Base-by-base conservation (phyloP, 2,113 vertebrate genomes). In the Podarcis raffonei region DNA sequence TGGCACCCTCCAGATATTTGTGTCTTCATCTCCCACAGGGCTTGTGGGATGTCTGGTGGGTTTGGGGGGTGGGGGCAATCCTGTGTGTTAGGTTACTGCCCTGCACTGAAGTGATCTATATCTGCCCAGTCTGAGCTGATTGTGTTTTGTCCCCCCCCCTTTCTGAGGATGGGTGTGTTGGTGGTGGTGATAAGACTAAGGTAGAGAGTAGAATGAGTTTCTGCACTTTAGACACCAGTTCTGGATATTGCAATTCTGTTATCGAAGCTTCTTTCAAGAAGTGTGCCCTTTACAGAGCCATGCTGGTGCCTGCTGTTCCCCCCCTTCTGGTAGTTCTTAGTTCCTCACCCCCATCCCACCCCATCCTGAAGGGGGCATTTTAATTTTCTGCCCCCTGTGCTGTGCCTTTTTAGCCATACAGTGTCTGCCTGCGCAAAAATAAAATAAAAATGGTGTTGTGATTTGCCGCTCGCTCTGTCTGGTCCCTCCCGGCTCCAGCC, bases 251-350 rank as follows among this genome's bases (percentile, higher is more conserved):
- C 27, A 15, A 53, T 30, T 16, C 15, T 59, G 18, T 48, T 3
- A 35, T 22, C 5, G 22, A 39, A 37, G 42, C 4, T 48, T 9
- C 30, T 20, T 82, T 86, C 25, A n/a, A 82, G 59, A 32, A 48
- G 25, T 7, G 77, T 30, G 20, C 0, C 3, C 5, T 79, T 0
- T 39, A 8, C 23, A 82, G 80, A 88, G 71, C 65, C 93, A 92
- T 90, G 87, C 85, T 25, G 88, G 94, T 90, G 93, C 89, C 93
- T 59, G 0, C 89, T 87, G 30, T 74, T 2, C n/a, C 69, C n/a
- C 37, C 37, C 39, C 71, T 39, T 30, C 86, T n/a, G 32, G 91
- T 89, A 86, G 90, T 85, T 85, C 90, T 84, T 85, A 32, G 35
- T 11, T 13, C 42, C 35, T 87, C 57, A 32, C 86, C 5, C 22